Percentiles rank a stretch among this genome's conserved stretches.
Conservation (phyloP, 2,888 invertebrate genomes). For the Quadroppia sp. region DNA sequence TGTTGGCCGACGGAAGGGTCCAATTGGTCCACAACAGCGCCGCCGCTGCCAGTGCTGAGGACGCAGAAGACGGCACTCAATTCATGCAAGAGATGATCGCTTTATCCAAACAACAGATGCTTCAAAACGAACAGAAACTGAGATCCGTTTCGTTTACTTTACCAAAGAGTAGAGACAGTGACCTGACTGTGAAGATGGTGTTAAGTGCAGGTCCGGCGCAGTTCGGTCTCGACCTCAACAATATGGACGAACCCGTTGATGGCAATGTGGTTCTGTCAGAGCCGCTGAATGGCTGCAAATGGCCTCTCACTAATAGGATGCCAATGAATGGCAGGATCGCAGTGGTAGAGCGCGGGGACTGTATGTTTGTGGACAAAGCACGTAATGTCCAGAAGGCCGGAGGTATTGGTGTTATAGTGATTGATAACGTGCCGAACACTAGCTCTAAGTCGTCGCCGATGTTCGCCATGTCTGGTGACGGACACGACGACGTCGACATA, state of each 20-base stretch:
- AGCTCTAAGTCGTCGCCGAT: constrained; percentile 71
- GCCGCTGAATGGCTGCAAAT: constrained; percentile 64
- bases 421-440: constrained; percentile 72
- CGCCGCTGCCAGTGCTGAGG: constrained; percentile 78
- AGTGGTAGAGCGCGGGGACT: constrained; percentile 82
- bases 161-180: constrained; percentile 52
- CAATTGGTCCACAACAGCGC: constrained; percentile 77
- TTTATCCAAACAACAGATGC: constrained; percentile 68
- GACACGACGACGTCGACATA: constrained; percentile 73
- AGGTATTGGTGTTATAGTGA: constrained; percentile 75
- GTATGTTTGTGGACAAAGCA: constrained; percentile 94
- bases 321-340: constrained; percentile 67
- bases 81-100: constrained; percentile 98
- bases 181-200: constrained; percentile 53
- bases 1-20: constrained; percentile 77
- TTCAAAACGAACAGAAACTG: constrained; percentile 59
- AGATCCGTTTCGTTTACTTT: constrained; percentile 58
- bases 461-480: constrained; percentile 97
- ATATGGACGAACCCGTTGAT: constrained; percentile 56
- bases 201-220: constrained; percentile 82
- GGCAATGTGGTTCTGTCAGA: constrained; percentile 63
- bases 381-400: constrained; percentile 74
- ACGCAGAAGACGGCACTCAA: constrained; percentile 83
- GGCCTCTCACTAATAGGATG: constrained; percentile 2
- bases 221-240: constrained; percentile 70